Percentiles rank a stretch among this genome's conserved stretches.
Evolutionary conservation across 2,797 vertebrate genomes (phyloP).

Genomic region (Denticeps clupeoides): DNA sequence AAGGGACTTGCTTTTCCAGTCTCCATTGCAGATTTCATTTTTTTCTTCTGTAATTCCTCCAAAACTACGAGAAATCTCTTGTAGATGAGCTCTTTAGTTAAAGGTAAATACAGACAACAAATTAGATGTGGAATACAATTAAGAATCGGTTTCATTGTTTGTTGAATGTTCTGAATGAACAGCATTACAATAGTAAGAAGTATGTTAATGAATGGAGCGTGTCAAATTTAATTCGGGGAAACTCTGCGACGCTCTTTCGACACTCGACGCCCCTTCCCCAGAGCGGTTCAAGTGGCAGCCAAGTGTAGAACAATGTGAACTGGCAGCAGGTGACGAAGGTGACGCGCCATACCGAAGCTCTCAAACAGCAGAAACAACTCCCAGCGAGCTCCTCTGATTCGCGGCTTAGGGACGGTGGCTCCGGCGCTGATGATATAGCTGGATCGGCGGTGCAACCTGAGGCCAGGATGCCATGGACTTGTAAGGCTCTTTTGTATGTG

Average conservation of each 20-base stretch:
- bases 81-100: too few species aligned
- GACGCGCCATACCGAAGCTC: constrained; percentile 39
- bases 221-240: constrained; percentile 15
- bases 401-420: constrained; percentile 19
- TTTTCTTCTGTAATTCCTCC: too few species aligned
- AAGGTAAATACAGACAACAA: too few species aligned
- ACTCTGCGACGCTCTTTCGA: constrained; percentile 20
- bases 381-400: constrained; percentile 24
- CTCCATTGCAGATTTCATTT: too few species aligned
- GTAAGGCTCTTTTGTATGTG: constrained; percentile 61
- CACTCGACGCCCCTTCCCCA: constrained; percentile 22
- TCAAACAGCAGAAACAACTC: constrained; percentile 48
- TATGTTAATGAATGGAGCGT: constrained; percentile 15
- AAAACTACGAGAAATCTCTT: too few species aligned
- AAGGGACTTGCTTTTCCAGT: too few species aligned
- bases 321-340: constrained; percentile 41
- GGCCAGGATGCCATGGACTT: constrained; percentile 61
- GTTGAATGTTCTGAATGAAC: too few species aligned
- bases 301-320: constrained; percentile 28
- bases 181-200: too few species aligned
- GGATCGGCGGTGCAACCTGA: too few species aligned
- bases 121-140: too few species aligned
- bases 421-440: constrained; percentile 39
- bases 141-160: too few species aligned
- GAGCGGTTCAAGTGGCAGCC: constrained; percentile 24